Evolutionary conservation across 2,888 invertebrate genomes (phyloP), one percentile per base, ranked within the genome.

Genomic region (Sinotaia quadrata): DNA sequence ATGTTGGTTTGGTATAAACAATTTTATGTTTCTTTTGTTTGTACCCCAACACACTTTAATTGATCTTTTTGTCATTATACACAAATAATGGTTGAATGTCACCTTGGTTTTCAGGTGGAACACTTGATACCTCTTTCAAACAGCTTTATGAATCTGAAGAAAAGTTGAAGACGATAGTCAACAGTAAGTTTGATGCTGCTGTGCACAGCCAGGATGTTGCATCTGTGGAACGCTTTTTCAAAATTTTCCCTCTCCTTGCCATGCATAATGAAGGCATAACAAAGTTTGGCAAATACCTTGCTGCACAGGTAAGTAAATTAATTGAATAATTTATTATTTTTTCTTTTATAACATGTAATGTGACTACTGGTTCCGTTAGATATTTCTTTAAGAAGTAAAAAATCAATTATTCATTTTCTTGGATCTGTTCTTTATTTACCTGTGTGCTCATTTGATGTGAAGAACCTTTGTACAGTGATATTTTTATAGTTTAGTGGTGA

Each of bases 191-290:
- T 87, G 95, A 96, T 81, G 79, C 84, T 7, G 96, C 98, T 4
- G 94, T 97, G 0, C 92, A 92, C 67, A 92, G 92, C 61, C 94
- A 95, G 81, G 97, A 98, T 87, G 91, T 95, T 51, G 94, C 94
- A 0, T 94, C 94, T 0, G 94, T 98, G 24, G 97, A 98, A 87
- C 90, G 98, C 67, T 95, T 98, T 86, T 98, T 98, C 88, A 98
- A 98, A 89, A 93, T 99, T 83, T 99, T 98, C 89, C 98, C 99
- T 0, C 90, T 98, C 71, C 90, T 99, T 10, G 96, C 96, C 24
- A 93, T 95, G 89, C 95, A 97, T 72, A 92, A 94, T 49, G 94
- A 95, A 80, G 98, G 98, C 0, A 91, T 99, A 18, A 92, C 92
- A 69, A 92, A 95, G 80, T 96, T 97, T 84, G 94, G 95, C 36